Evolutionary conservation across 2,888 invertebrate species (phyloP), one percentile per base, ranked within the genome.

Genomic region (Rutpela maculata): DNA sequence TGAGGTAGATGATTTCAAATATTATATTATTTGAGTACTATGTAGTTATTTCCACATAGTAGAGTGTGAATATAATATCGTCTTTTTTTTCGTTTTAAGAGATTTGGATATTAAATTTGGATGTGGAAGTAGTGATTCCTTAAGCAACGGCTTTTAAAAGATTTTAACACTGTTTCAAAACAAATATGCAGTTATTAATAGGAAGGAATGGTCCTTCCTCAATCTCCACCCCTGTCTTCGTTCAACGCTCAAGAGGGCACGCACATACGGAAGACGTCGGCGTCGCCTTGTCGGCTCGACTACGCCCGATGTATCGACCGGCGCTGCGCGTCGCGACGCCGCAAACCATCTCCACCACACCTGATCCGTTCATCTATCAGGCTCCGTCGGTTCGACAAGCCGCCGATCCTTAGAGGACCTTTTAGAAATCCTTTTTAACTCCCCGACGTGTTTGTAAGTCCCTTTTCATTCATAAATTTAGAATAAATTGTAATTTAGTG

Each of bases 241-340:
- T 63, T 11, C 11, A 38, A 17, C 38, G 35, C 66, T 35, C 66
- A 57, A 59, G 66, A 60, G 18, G 66, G 60, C 78, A 76, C 78
- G 74, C 80, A 77, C 78, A 75, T 76, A 80, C 67, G 78, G 78
- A 83, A 82, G 82, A 80, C 78, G 77, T 75, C 81, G 83, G 81
- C 84, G 84, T 80, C 82, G 75, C 76, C 76, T 62, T 81, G 83
- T 79, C 82, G 83, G 78, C 84, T 81, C 85, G 85, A 78, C 86
- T 87, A 85, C 87, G 88, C 86, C 87, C 80, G 80, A 76, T 76
- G 71, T 87, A 87, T 87, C 87, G 88, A 88, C 86, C 86, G 80
- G 90, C 90, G 90, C 90, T 50, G 79, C 91, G 90, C 88, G 86
- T 89, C 90, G 89, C 89, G 78, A 73, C 84, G 84, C 78, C 82